Percentiles rank a stretch among this genome's conserved stretches.
These are phyloP conservation scores for Anseranas semipalmata DNA, from an alignment of 2,113 vertebrate species.

Conservation along the genomic window DNA sequence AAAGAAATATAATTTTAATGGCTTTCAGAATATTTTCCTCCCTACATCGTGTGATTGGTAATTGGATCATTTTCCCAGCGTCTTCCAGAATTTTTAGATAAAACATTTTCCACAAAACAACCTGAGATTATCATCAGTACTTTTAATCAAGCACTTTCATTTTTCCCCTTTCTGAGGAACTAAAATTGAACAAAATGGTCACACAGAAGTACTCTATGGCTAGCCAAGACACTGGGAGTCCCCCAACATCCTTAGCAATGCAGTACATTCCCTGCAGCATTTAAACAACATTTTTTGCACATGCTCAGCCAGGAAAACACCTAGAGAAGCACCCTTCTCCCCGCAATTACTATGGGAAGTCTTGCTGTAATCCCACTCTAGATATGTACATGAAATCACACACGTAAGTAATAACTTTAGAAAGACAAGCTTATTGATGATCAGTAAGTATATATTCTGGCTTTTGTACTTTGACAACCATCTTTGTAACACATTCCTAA, in stretches of 20 bases:
- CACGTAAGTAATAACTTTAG: not conserved
- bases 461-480: not conserved
- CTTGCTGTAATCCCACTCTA: not conserved
- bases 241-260: not conserved
- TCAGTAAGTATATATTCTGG: not conserved
- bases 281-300: not conserved
- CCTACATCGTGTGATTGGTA: not conserved
- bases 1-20: not conserved
- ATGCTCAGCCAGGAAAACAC: not conserved
- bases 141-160: not conserved
- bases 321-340: not conserved
- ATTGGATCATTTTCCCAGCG: not conserved
- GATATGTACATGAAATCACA: not conserved
- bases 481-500: not conserved
- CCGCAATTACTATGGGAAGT: not conserved
- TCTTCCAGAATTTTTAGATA: not conserved
- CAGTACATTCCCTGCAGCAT: not conserved
- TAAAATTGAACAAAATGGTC: not conserved
- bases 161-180: not conserved
- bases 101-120: not conserved
- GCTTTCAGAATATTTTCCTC: not conserved
- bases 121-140: not conserved
- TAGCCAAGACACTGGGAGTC: not conserved
- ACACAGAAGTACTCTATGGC: not conserved
- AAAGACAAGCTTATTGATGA: rapidly evolving